Base-by-base conservation (phyloP, 2,888 invertebrate species). In the Nasonovia ribisnigri region DNA sequence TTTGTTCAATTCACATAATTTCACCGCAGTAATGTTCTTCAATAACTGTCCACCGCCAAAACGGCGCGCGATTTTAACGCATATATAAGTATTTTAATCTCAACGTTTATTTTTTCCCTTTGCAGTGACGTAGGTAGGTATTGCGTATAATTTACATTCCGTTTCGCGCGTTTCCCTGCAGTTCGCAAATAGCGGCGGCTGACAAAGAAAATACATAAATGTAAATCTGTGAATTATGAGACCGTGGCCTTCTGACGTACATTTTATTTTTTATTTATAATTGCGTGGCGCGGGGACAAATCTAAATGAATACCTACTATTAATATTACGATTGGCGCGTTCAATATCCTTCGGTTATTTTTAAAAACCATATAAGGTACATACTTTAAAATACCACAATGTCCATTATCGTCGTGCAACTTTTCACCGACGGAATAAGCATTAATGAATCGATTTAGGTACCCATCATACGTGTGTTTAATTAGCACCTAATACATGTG, bases 1-100 rank as follows among this genome's bases (percentile, higher is more conserved):
- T 84, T 48, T n/a, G 67, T 46, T 77, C n/a, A 60, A 46, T 46
- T 36, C 93, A 60, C 93, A 84, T 93, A 93, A 93, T 84, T 93
- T 90, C 20, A 36, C 84, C 93, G 16, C 84, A 54, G 26, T 89
- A 89, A 92, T 42, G 67, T 51, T 6, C 84, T 42, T 42, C 77
- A 57, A 92, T 89, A 88, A 93, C 84, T 90, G 93, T 93, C 89
- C 84, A 29, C 51, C 67, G 42, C 51, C 67, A 51, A 51, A 51
- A 43, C 36, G 10, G 36, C 24, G 11, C 67, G 48, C n/a, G 6
- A 26, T 42, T 13, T 88, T 2, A 48, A 24, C 29, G n/a, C 16
- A n/a, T 48, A n/a, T n/a, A 4, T 24, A 24, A 43, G 26, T 57
- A 57, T 57, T 57, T 8, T 26, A 57, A 57, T 84, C 36, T 84